Conservation (phyloP, 2,113 vertebrate species). For the Taxidea taxus region DNA sequence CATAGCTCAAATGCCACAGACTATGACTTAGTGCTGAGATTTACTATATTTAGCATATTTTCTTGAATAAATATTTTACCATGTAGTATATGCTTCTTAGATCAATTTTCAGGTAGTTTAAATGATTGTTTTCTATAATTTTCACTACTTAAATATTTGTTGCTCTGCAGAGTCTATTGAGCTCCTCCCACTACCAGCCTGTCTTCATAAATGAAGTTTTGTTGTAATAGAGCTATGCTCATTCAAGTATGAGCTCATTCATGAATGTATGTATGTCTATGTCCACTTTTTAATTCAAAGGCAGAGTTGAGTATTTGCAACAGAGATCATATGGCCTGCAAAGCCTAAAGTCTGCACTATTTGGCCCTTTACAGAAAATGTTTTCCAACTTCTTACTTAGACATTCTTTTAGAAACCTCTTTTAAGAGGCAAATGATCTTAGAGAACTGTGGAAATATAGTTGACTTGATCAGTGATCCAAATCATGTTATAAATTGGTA, state of each 20-base stretch:
- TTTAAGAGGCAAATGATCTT: background rate
- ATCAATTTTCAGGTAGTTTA: background rate
- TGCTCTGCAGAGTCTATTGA: background rate
- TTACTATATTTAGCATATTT: background rate
- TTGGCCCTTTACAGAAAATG: background rate
- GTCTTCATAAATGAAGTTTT: background rate
- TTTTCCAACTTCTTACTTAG: background rate
- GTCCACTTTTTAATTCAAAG: background rate
- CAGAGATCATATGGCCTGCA: background rate
- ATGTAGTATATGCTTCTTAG: background rate
- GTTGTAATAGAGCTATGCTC: background rate
- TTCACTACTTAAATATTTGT: background rate
- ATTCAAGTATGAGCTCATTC: background rate
- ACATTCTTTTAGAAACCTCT: background rate
- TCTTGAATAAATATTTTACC: background rate
- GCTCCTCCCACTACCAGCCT: background rate
- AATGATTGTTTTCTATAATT: background rate
- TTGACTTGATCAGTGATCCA: background rate
- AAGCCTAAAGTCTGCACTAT: background rate
- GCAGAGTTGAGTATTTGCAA: background rate
- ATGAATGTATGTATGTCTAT: background rate
- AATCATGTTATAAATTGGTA: background rate
- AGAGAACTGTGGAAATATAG: background rate
- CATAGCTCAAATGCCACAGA: background rate
- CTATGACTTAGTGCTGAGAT: background rate